Percentiles rank a stretch among this genome's conserved stretches.
These are phyloP conservation scores for Drosophila helvetica DNA, from an alignment of 2,888 invertebrate genomes.

Conservation along the genomic window DNA sequence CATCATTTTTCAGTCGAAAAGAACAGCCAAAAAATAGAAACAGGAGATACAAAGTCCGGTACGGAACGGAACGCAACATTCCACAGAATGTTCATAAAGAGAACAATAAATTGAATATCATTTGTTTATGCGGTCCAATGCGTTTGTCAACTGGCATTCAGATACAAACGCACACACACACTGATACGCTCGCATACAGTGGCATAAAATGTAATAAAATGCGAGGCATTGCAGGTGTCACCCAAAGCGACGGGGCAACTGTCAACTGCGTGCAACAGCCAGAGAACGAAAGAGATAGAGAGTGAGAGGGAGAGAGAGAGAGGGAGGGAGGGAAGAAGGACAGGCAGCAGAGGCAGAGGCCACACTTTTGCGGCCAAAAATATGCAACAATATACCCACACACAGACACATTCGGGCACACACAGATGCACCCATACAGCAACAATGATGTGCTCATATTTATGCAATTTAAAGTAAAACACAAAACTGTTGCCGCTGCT, in stretches of 20 bases:
- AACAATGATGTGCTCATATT: conserved; percentile 58
- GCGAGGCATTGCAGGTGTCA: conserved; percentile 78
- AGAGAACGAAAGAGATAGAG: background rate
- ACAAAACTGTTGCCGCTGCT: conserved; percentile 64
- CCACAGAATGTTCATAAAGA: conserved; percentile 28
- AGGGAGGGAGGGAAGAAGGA: conserved; percentile 38
- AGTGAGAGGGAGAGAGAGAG: background rate
- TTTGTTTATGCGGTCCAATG: conserved; percentile 77
- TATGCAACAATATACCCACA: conserved; percentile 51
- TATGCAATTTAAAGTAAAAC: conserved; percentile 79
- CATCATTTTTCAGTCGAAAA: conserved; percentile 23
- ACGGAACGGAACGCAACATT: conserved; percentile 38
- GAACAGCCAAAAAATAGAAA: conserved; percentile 9
- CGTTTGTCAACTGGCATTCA: conserved; percentile 69
- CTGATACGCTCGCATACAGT: conserved; percentile 22
- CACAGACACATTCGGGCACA: conserved; percentile 1
- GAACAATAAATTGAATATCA: conserved; percentile 76
- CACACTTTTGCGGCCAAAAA: conserved; percentile 76
- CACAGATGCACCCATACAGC: conserved; percentile 7
- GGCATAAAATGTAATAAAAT: conserved; percentile 75
- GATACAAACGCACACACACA: conserved; percentile 28
- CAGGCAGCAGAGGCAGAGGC: conserved; percentile 50
- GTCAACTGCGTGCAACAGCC: conserved; percentile 52
- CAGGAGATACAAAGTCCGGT: conserved; percentile 9
- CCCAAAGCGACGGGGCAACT: conserved; percentile 65